A percentile compares a stretch with the other conserved stretches of the same genome.
These are phyloP conservation scores for Pitta sordida DNA, from an alignment of 2,113 vertebrate species.

Conservation along the genomic window DNA sequence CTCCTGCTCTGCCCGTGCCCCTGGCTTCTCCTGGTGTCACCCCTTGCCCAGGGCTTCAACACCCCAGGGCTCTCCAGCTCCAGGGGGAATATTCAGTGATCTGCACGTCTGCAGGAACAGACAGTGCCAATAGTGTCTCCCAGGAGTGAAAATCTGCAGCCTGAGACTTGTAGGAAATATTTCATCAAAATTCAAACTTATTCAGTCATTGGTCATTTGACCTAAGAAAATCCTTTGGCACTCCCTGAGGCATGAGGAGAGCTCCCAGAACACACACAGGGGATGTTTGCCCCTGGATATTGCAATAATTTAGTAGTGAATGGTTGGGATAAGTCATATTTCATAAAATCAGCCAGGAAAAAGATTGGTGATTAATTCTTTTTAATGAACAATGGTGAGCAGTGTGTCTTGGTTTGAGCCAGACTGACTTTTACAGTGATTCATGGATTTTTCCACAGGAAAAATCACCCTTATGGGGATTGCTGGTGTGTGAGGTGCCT, in stretches of 20 bases:
- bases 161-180: background rate
- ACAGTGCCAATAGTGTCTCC: background rate
- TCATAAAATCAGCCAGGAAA: background rate
- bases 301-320: conserved; percentile 1
- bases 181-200: conserved; percentile 25
- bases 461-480: background rate
- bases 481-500: background rate
- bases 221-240: background rate
- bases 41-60: background rate
- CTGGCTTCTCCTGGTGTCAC: background rate
- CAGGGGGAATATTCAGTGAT: rapidly evolving
- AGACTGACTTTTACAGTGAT: conserved; percentile 18
- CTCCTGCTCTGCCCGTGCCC: background rate
- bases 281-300: background rate
- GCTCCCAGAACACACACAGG: background rate
- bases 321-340: conserved; percentile 46
- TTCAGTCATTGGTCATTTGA: conserved; percentile 26
- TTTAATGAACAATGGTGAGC: background rate
- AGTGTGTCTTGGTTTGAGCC: background rate
- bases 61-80: background rate
- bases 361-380: conserved; percentile 12
- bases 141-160: background rate
- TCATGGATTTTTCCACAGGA: conserved; percentile 20
- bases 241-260: background rate
- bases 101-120: background rate